Base-by-base conservation (phyloP, 1,140 invertebrate species). In the Cyclina sinensis region DNA sequence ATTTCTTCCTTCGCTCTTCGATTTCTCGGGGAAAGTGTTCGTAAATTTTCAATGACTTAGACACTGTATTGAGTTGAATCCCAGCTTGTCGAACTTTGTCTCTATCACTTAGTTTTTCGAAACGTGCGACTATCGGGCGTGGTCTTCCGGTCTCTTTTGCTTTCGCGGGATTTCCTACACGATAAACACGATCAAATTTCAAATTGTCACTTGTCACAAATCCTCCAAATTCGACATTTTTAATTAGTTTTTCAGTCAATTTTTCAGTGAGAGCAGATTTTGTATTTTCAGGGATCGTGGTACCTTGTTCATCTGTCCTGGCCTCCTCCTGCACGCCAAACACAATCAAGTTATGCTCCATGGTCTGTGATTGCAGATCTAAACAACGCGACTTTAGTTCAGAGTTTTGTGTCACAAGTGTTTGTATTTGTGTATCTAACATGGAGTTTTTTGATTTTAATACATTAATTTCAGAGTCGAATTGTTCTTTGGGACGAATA, bases 311-410 rank as follows among this genome's bases (percentile, higher is more conserved):
- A 30, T 76, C 30, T 11, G 46, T 51, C 46, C 24, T 39, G 73
- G 73, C 73, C 46, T 76, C n/a, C n/a, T n/a, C 73, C 14, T 76
- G 46, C 7, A 76, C 73, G 14, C 39, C 73, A 30, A 76, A 76
- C 2, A 48, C 30, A 76, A 76, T 76, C n/a, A 1, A 46, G 73
- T 39, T 76, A 24, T 30, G 46, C 48, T 76, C 48, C 46, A 39
- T 48, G 46, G 27, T 12, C 1, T 48, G 46, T 12, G 24, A 48
- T 16, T 76, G 73, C 2, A 51, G 1, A 16, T 76, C 73, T 76
- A 76, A 9, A 70, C 65, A 70, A 16, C 65, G 32, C 37, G 65
- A 5, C 4, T 70, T n/a, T 3, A 14, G 21, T 35, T 70, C 37
- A 37, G 35, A 11, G 65, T 16, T 16, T 37, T 5, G 1, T 37